Conservation (phyloP, 2,113 vertebrate species). For the Alexandromys fortis region DNA sequence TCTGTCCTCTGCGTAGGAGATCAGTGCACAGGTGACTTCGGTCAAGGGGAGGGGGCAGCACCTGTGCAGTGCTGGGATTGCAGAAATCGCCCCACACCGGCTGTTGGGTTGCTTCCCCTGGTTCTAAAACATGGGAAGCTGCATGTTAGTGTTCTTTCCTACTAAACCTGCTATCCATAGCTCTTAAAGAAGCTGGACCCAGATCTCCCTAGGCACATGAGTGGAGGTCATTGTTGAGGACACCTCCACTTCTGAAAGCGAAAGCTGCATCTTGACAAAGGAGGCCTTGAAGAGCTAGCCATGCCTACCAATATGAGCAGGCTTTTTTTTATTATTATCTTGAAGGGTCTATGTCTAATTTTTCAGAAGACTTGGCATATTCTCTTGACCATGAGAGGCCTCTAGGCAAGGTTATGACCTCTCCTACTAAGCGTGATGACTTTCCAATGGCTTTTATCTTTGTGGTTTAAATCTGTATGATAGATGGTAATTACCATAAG, state of each 20-base stretch:
- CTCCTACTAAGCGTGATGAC: not conserved
- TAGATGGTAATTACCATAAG: not conserved
- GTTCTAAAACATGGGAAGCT: not conserved
- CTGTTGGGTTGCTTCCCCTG: not conserved
- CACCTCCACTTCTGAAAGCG: not conserved
- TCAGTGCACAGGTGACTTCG: not conserved
- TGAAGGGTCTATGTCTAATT: not conserved
- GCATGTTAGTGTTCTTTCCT: not conserved
- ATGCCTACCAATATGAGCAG: not conserved
- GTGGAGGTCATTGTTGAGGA: not conserved
- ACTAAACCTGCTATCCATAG: not conserved
- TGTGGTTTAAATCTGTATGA: not conserved
- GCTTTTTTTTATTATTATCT: not conserved
- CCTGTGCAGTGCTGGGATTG: not conserved
- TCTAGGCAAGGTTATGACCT: not conserved
- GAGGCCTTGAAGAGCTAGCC: not conserved
- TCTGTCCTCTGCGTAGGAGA: not conserved
- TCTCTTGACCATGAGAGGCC: not conserved
- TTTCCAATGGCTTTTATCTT: not conserved
- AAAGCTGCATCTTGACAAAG: not conserved
- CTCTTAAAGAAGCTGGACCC: not conserved
- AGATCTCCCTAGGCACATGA: not conserved
- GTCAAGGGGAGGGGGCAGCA: fast-evolving
- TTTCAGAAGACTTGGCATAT: not conserved
- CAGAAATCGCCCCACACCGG: fast-evolving